These are phyloP conservation scores for Acheta domesticus DNA, from an alignment of 2,888 invertebrate species.

Conservation along the genomic window DNA sequence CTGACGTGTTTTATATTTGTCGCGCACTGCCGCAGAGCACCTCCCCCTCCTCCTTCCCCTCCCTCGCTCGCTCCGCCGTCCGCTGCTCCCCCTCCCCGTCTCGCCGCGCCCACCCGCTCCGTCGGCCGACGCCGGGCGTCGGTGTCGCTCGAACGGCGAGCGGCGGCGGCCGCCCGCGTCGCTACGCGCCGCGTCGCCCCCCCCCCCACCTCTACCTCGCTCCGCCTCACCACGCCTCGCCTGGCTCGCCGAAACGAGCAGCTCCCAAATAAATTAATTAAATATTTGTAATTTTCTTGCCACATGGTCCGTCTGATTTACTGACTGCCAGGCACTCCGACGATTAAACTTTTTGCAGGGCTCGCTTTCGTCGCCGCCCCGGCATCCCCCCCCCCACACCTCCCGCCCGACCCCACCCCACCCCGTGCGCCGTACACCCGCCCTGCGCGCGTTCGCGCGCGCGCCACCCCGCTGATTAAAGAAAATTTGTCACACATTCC, in stretches of 20 bases:
- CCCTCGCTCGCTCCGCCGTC: neutral
- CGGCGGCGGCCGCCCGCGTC: too few relatives aligned
- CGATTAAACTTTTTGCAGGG: too few relatives aligned
- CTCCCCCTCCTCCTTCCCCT: neutral
- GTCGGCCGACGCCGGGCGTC: too few relatives aligned
- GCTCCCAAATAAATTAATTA: slow-evolving; percentile 1
- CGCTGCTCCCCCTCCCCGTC: too few relatives aligned
- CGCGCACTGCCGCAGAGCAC: neutral
- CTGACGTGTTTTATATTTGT: slow-evolving; percentile 9
- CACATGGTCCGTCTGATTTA: slow-evolving; percentile 18
- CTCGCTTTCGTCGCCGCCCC: too few relatives aligned
- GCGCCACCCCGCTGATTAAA: neutral
- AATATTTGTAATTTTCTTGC: slow-evolving; percentile 18
- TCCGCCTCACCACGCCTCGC: neutral
- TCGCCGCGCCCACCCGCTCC: too few relatives aligned
- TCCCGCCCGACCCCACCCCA: too few relatives aligned
- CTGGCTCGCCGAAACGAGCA: neutral
- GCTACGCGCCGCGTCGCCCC: neutral
- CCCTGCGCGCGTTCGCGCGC: neutral
- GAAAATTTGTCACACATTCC: neutral
- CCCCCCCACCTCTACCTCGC: neutral
- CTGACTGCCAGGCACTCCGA: neutral
- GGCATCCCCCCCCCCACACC: too few relatives aligned
- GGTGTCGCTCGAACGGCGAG: too few relatives aligned
- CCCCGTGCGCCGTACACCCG: neutral